These are phyloP conservation scores for Montipora capitata DNA, from an alignment of 92 coral and sea anemone genomes.

Conservation along the genomic window DNA sequence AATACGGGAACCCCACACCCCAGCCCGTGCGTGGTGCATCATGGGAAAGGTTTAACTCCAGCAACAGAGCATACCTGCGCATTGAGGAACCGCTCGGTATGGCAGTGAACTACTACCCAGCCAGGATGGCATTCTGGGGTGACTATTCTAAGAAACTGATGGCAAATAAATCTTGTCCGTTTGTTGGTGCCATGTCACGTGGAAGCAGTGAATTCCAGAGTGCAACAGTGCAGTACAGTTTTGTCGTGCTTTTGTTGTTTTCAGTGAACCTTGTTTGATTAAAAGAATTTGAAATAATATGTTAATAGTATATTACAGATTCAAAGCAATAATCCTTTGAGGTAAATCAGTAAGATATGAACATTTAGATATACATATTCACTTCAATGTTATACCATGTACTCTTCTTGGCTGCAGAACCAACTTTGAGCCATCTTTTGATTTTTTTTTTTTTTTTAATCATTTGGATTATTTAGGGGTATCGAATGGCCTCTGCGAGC, in stretches of 20 bases:
- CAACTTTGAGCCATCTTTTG: too few species aligned
- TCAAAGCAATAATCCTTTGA: too few species aligned
- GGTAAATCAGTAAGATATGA: too few species aligned
- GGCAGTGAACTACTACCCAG: conserved; percentile 69
- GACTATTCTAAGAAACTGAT: conserved; percentile 41
- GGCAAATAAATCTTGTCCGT: background rate
- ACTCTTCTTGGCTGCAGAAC: too few species aligned
- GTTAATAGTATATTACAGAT: too few species aligned
- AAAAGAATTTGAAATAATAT: background rate
- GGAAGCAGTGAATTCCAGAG: background rate
- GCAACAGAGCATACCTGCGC: conserved; percentile 74
- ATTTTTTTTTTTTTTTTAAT: too few species aligned
- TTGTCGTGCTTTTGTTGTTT: background rate
- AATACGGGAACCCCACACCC: conserved; percentile 87
- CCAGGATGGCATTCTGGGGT: conserved; percentile 87
- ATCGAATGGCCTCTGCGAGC: too few species aligned
- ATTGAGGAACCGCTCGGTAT: conserved; percentile 56
- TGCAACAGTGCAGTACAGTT: too few species aligned
- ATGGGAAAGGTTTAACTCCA: conserved; percentile 71
- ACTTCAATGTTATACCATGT: too few species aligned
- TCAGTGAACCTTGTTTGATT: background rate
- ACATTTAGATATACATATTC: too few species aligned
- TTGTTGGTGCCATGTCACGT: background rate
- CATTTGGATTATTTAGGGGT: too few species aligned
- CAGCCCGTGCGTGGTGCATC: conserved; percentile 40